phyloP scores from a whole-genome alignment of 2,797 vertebrate genomes.

The Chrosomus eos region DNA sequence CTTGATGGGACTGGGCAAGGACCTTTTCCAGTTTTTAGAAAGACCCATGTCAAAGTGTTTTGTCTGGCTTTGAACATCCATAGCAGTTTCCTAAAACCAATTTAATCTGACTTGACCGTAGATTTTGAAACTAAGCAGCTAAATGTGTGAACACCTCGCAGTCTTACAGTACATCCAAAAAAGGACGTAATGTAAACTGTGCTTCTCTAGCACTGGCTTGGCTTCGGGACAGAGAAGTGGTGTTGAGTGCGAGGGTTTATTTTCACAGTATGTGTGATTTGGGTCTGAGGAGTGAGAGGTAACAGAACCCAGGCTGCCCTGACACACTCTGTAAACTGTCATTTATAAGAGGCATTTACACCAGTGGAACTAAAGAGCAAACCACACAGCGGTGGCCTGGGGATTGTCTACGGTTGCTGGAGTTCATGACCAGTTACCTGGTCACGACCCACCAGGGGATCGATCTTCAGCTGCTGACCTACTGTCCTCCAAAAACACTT shows the following conservation, averaged over 20 bases:
- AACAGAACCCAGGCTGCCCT: conserved; percentile 39
- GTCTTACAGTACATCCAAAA: conserved; percentile 11
- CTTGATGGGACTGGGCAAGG: neutral
- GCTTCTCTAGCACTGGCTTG: conserved; percentile 10
- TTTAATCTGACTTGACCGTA: neutral
- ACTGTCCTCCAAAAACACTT: conserved; percentile 9
- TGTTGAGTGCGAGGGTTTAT: conserved; percentile 35
- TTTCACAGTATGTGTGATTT: conserved; percentile 40
- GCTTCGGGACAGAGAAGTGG: conserved; percentile 19
- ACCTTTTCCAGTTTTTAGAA: conserved; percentile 3
- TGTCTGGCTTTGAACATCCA: neutral
- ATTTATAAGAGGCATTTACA: conserved; percentile 32
- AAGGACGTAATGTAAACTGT: conserved; percentile 20
- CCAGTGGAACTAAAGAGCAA: conserved; percentile 32
- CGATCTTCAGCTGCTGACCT: conserved; percentile 5
- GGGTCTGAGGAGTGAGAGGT: conserved; percentile 45
- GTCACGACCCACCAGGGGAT: conserved; percentile 23
- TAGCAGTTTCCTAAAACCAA: conserved; percentile 26
- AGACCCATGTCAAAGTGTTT: neutral
- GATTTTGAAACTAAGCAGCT: conserved; percentile 26
- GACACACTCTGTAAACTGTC: conserved; percentile 42
- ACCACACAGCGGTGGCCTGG: conserved; percentile 4
- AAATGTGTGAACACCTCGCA: neutral
- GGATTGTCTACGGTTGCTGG: conserved; percentile 10
- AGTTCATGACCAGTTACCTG: conserved; percentile 20